Conservation (phyloP, 2,888 invertebrate species). For the Phalera bucephala region DNA sequence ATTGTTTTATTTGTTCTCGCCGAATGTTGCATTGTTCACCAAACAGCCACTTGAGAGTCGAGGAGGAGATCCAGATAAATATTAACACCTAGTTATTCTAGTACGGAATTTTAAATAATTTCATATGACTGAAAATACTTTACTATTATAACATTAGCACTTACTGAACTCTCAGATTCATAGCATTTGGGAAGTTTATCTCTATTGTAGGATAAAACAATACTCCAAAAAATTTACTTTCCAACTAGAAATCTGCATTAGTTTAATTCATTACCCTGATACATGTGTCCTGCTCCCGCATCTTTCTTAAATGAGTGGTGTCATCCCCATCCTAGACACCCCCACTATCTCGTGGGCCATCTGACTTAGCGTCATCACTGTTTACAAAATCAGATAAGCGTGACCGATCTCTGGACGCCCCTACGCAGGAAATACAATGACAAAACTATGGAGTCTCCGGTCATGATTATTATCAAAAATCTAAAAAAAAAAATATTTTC, state of each 20-base stretch:
- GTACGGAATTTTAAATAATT: too few relatives aligned
- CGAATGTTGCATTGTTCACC: conserved; percentile 28
- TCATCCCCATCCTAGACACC: conserved; percentile 31
- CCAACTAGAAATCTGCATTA: too few relatives aligned
- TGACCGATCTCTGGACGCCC: conserved; percentile 62
- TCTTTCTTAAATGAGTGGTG: conserved; percentile 20
- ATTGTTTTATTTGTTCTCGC: conserved; percentile 50
- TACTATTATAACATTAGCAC: too few relatives aligned
- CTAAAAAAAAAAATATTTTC: too few relatives aligned
- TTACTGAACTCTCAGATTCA: too few relatives aligned
- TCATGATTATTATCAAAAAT: not conserved
- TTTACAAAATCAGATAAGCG: conserved; percentile 65
- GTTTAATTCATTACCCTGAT: conserved; percentile 5
- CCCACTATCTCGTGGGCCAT: conserved; percentile 40
- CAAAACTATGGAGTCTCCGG: conserved; percentile 14
- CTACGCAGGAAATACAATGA: conserved; percentile 38
- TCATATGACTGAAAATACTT: too few relatives aligned
- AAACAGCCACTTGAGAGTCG: too few relatives aligned
- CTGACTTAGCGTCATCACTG: conserved; percentile 55
- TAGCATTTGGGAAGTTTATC: too few relatives aligned
- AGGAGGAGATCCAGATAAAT: too few relatives aligned
- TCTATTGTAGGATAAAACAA: too few relatives aligned
- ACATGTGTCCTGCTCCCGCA: conserved; percentile 8
- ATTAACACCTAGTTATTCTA: too few relatives aligned
- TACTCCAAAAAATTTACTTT: too few relatives aligned